A percentile compares a stretch with the other conserved stretches of the same genome.
phyloP scores from a whole-genome alignment of 2,797 vertebrate species.

The Aplochiton taeniatus region DNA sequence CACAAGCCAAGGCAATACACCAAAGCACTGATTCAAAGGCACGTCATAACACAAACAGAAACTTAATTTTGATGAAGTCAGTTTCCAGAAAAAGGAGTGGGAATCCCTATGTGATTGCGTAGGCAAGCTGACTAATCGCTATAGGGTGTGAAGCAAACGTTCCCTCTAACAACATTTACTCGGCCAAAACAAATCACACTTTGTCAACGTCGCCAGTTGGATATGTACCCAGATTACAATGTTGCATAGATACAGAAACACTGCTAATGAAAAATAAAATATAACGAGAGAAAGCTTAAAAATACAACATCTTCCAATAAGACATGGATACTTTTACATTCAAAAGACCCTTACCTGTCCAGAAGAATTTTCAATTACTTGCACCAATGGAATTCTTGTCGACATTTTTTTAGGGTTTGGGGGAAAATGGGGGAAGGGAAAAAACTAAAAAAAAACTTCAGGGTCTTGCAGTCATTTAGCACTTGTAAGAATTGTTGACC shows the following conservation, averaged over 20 bases:
- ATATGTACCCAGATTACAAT: no score
- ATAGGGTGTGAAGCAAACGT: conserved; percentile 54
- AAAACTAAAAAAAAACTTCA: conserved; percentile 45
- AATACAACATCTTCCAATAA: neutral
- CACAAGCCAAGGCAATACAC: neutral
- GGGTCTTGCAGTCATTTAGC: conserved; percentile 71
- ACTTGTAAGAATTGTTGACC: conserved; percentile 5
- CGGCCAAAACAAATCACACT: neutral
- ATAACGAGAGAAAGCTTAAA: neutral
- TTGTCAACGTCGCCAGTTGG: no score
- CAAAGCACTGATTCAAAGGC: neutral
- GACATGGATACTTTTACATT: neutral
- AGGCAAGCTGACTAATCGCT: conserved; percentile 65
- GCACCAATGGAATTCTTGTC: conserved; percentile 75
- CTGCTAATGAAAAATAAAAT: neutral
- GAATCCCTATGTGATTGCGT: conserved; percentile 61
- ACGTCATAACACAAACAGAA: conserved; percentile 44
- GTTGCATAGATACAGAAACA: no score
- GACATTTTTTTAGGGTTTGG: conserved; percentile 72
- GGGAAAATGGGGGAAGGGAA: conserved; percentile 43
- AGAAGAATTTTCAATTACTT: conserved; percentile 78
- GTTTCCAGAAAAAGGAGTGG: conserved; percentile 46
- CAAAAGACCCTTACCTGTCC: conserved; percentile 72
- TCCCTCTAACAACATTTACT: conserved; percentile 33
- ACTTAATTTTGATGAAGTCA: conserved; percentile 44